phyloP scores from a whole-genome alignment of 2,113 vertebrate species.

The Raphicerus campestris region DNA sequence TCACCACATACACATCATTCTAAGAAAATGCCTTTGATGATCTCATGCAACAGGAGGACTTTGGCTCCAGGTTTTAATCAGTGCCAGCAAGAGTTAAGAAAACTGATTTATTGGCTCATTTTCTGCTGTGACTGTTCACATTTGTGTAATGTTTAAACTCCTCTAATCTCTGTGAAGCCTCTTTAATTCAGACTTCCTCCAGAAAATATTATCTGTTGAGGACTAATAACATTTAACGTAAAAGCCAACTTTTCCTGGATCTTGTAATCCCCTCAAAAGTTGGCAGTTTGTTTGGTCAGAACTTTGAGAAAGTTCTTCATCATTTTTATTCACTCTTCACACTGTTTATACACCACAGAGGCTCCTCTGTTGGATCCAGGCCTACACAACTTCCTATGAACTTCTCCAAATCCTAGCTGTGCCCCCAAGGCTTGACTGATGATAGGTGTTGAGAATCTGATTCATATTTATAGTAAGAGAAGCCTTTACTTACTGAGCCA shows the following conservation, averaged over 20 bases:
- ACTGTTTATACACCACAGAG: neutral
- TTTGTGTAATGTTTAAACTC: constrained; percentile 33
- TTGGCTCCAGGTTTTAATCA: constrained; percentile 69
- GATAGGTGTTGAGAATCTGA: neutral
- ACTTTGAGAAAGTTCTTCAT: constrained; percentile 7
- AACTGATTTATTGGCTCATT: constrained; percentile 67
- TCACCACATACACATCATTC: constrained; percentile 43
- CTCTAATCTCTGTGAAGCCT: neutral
- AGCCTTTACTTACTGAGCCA: neutral
- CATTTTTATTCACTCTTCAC: constrained; percentile 2
- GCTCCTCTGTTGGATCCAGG: neutral
- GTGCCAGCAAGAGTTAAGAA: constrained; percentile 54
- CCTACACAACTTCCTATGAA: neutral
- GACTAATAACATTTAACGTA: constrained; percentile 38
- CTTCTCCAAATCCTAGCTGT: constrained; percentile 27
- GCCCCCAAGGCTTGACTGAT: neutral
- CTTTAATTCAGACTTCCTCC: constrained; percentile 20
- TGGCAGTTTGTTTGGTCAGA: neutral
- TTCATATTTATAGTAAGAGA: neutral
- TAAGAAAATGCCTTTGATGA: constrained; percentile 66
- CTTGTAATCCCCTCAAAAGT: neutral
- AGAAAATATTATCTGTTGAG: constrained; percentile 26
- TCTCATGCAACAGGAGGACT: constrained; percentile 52
- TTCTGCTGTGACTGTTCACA: constrained; percentile 51
- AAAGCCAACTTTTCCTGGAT: constrained; percentile 40